Evolutionary conservation across 2,113 vertebrate species (phyloP), one percentile per base, ranked within the genome.

Genomic region (Entomyzon cyanotis): DNA sequence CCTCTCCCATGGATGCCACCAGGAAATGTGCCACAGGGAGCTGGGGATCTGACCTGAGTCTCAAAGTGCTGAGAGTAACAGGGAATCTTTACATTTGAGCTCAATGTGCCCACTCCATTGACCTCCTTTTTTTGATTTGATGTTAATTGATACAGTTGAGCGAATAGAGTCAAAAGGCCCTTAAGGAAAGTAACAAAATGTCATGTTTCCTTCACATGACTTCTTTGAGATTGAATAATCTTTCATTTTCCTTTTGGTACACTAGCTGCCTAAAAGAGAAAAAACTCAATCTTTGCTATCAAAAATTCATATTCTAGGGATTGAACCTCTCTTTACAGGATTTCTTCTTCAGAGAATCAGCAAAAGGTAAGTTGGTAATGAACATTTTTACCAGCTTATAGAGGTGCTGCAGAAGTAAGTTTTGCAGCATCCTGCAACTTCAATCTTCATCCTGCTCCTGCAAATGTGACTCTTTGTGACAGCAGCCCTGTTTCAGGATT

Each of bases 1-100:
- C 11, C 3, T 76, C 12, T 41, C 31, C 37, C 20, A 42, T 21
- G 33, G 4, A 5, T 52, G 11, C 10, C 46, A 42, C 41, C 8
- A 41, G 10, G 2, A 80, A 46, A 46, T 12, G 20, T 2, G 0
- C 5, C 7, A 33, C 2, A 69, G 31, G 7, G 7, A 74, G 14
- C 1, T 18, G 33, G 10, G 18, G 6, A 15, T 64, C 15, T 49
- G 24, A 18, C 14, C 27, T 47, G 42, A 76, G 12, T n/a, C 15
- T 44, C 11, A 39, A 39, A 27, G 3, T 16, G 39, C 7, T 52
- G 17, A 60, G 16, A 22, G 7, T 52, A 47, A n/a, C 8, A 58
- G 0, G 0, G 4, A 77, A 68, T 59, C 42, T 39, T 62, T 63
- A 44, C 9, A 35, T 58, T 28, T 73, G n/a, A 73, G 9, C 8